Evolutionary conservation across 2,113 vertebrate genomes (phyloP).

Genomic region (Pachyramphus minor): DNA sequence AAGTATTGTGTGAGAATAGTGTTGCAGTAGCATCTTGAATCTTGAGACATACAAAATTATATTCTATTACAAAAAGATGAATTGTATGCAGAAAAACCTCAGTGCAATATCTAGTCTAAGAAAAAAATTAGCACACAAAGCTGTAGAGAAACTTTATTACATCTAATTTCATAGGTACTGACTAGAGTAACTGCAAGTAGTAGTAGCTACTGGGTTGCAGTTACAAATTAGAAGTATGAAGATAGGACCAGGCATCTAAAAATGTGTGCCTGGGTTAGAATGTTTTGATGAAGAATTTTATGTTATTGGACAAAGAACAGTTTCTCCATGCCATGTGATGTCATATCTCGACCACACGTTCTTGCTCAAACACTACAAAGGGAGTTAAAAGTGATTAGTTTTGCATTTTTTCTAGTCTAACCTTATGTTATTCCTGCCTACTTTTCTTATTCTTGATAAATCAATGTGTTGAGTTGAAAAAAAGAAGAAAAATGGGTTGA

Average conservation of each 20-base stretch:
- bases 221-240: neutral
- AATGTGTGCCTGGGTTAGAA: neutral
- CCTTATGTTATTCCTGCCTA: neutral
- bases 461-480: neutral
- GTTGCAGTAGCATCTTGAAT: neutral
- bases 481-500: neutral
- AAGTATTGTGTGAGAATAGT: neutral
- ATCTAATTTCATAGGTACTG: neutral
- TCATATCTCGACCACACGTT: neutral
- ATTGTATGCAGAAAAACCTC: neutral
- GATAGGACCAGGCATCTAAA: neutral
- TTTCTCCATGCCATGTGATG: neutral
- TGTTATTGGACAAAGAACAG: neutral
- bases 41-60: neutral
- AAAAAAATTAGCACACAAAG: neutral
- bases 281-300: neutral
- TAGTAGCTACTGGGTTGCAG: neutral
- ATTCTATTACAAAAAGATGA: neutral
- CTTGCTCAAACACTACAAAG: neutral
- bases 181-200: neutral
- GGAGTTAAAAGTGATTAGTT: neutral
- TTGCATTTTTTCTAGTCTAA: neutral
- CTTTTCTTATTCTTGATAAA: neutral
- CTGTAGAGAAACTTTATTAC: neutral
- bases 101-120: neutral